Evolutionary conservation across 2,797 vertebrate species (phyloP).

Genomic region (Lerista edwardsae): DNA sequence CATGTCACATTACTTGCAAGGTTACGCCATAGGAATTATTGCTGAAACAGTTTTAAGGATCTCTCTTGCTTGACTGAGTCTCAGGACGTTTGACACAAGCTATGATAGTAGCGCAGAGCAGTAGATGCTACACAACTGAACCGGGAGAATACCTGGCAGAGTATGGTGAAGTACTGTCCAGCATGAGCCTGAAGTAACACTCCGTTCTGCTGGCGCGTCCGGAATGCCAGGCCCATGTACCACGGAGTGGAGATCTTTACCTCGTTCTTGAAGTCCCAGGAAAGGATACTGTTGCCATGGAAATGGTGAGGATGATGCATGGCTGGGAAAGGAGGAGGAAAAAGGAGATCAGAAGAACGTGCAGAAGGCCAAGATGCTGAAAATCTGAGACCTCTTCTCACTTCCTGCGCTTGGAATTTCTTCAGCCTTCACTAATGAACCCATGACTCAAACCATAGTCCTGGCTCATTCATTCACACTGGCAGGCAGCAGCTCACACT

Average conservation of each 20-base stretch:
- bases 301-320: slow-evolving; percentile 94
- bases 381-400: not conserved
- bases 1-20: not conserved
- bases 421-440: not conserved
- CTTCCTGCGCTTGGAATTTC: not conserved
- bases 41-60: not conserved
- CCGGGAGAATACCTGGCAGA: slow-evolving; percentile 86
- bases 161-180: slow-evolving; percentile 89
- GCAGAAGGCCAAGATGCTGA: not conserved
- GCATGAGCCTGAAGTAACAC: slow-evolving; percentile 92
- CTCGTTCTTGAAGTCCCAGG: slow-evolving; percentile 95
- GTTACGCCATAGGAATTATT: not conserved
- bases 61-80: not conserved
- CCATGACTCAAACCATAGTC: too few species aligned
- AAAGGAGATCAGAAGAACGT: not conserved
- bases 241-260: slow-evolving; percentile 92
- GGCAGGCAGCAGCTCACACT: too few species aligned
- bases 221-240: slow-evolving; percentile 94
- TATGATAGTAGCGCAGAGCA: not conserved
- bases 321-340: slow-evolving; percentile 73
- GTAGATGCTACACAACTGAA: not conserved
- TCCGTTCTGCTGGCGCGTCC: slow-evolving; percentile 87
- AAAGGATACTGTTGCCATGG: slow-evolving; percentile 89
- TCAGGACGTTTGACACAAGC: not conserved
- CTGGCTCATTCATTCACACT: too few species aligned